Evolutionary conservation across 2,797 vertebrate genomes (phyloP).

Genomic region (Mormyrus hasselquistii): DNA sequence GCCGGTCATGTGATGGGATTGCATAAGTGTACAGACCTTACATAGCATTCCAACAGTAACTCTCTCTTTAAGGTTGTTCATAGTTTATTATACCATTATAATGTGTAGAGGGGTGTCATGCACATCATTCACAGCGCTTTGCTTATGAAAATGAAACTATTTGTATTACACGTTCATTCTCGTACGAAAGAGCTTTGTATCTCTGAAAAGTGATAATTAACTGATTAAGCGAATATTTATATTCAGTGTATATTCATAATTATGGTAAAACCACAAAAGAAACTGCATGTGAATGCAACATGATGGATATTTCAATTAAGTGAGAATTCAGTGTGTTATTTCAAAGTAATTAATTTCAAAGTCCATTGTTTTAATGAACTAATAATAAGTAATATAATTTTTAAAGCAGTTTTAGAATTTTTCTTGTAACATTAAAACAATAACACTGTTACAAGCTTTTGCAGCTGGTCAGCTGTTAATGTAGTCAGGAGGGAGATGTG

Average conservation of each 20-base stretch:
- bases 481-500: not conserved
- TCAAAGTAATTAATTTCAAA: not conserved
- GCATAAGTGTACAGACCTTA: not conserved
- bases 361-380: not conserved
- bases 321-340: not conserved
- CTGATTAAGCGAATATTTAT: not conserved
- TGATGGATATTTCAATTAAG: not conserved
- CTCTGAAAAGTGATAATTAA: not conserved
- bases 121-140: not conserved
- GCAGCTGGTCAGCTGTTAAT: not conserved
- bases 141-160: not conserved
- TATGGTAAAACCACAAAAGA: not conserved
- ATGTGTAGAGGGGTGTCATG: not conserved
- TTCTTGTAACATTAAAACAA: not conserved
- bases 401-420: not conserved
- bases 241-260: not conserved
- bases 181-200: not conserved
- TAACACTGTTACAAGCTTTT: not conserved
- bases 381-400: not conserved
- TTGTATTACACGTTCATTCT: not conserved
- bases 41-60: not conserved
- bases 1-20: not conserved
- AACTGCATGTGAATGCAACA: not conserved
- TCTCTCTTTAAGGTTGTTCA: not conserved
- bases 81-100: not conserved